These are phyloP conservation scores for Mamestra brassicae DNA, from an alignment of 2,888 invertebrate genomes.

Conservation along the genomic window DNA sequence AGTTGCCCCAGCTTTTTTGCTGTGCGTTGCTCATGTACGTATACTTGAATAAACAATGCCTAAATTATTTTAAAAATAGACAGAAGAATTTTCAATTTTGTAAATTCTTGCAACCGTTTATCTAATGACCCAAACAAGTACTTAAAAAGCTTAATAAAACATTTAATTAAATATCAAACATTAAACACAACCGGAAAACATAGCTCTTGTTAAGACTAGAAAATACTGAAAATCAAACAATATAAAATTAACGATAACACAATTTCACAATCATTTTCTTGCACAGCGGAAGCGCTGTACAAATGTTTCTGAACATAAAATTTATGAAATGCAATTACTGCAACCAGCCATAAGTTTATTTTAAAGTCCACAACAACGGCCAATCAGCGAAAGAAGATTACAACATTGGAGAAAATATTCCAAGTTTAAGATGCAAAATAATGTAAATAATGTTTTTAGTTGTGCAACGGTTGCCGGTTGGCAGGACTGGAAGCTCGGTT, in stretches of 20 bases:
- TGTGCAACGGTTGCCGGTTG: conserved; percentile 67
- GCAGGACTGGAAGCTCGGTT: conserved; percentile 69
- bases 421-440: conserved; percentile 58
- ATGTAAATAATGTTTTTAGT: conserved; percentile 64
- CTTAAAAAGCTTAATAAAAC: not conserved
- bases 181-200: not conserved
- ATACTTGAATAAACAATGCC: too few relatives aligned
- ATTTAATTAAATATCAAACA: not conserved
- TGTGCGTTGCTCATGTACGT: too few relatives aligned
- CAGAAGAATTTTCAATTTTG: too few relatives aligned
- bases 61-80: too few relatives aligned
- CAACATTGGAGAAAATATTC: conserved; percentile 40
- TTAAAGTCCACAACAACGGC: conserved; percentile 50
- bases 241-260: conserved; percentile 31
- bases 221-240: conserved; percentile 37
- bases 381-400: conserved; percentile 52
- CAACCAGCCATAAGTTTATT: conserved; percentile 41
- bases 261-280: conserved; percentile 34
- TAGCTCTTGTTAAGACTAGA: conserved; percentile 1
- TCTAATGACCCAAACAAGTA: not conserved
- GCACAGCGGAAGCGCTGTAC: conserved; percentile 17
- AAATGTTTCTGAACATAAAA: conserved; percentile 42
- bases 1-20: too few relatives aligned
- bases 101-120: not conserved
- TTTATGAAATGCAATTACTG: conserved; percentile 49